Evolutionary conservation across 2,113 vertebrate species (phyloP), one percentile per base, ranked within the genome.

Genomic region (Aegypius monachus): DNA sequence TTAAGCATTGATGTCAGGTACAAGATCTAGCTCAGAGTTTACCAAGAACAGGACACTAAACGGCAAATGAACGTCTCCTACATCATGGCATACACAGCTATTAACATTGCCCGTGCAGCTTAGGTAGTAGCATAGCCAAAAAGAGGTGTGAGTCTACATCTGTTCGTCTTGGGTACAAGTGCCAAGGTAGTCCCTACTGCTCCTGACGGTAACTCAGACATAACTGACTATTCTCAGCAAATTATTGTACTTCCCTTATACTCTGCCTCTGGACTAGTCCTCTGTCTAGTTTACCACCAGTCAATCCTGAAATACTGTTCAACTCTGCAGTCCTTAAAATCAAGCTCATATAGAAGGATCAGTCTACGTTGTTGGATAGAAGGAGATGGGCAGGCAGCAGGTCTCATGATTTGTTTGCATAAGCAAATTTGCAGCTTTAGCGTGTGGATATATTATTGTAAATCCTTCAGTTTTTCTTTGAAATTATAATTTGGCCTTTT

Each of bases 111-210:
- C 48, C 0, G 3, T 43, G 29, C 56, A 58, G 12, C 29, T 74
- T 61, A 16, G 59, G 36, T 52, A 50, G 17, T 23, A 36, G 58
- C 0, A 0, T 13, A n/a, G 38, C 22, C 40, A 42, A 32, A 81
- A 43, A 13, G 40, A 32, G 48, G 52, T 31, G n/a, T 2, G 9
- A 52, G 27, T 74, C 43, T 18, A 0, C 32, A 7, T n/a, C 55
- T 66, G 42, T 27, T 87, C 47, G 1, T 15, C n/a, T n/a, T 43
- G 68, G 29, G 13, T 43, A 20, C 23, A 13, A 31, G 48, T 34
- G 26, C 50, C 52, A 40, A 55, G 31, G 22, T 25, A 43, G 43
- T 68, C 62, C 66, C 53, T 50, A 13, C 32, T 77, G 74, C 31
- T 95, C 34, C 62, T 77, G 87, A 5, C 0, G 0, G 32, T 43